Evolutionary conservation across 1,140 invertebrate species (phyloP).

Genomic region (Lethrus apterus): DNA sequence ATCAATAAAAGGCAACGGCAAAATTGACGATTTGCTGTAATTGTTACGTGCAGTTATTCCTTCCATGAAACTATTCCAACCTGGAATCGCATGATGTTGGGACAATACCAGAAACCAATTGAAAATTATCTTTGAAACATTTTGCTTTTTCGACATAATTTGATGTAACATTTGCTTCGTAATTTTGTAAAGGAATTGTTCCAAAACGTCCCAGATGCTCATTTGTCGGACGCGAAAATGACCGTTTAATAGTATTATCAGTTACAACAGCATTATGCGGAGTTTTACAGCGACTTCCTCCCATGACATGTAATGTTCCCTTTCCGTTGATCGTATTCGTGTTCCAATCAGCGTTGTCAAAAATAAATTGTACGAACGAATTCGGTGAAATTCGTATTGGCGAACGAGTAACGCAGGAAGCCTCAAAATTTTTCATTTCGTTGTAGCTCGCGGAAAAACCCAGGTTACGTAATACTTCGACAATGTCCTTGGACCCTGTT

Average conservation of each 20-base stretch:
- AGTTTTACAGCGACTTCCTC: slow-evolving; percentile 23
- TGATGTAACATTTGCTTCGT: not conserved
- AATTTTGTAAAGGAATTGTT: not conserved
- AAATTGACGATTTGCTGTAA: not conserved
- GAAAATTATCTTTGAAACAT: too few species aligned
- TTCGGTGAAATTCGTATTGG: too few species aligned
- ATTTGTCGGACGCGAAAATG: not conserved
- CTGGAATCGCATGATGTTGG: not conserved
- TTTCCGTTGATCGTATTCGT: slow-evolving; percentile 26
- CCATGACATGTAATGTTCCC: slow-evolving; percentile 32
- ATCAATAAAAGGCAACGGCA: slow-evolving; percentile 11
- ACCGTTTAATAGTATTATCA: not conserved
- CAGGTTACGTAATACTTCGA: slow-evolving; percentile 24
- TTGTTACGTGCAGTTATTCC: not conserved
- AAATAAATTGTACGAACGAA: slow-evolving; percentile 34
- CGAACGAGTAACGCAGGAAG: slow-evolving; percentile 28
- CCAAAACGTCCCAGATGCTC: not conserved
- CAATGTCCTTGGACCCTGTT: slow-evolving; percentile 25
- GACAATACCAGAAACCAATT: not conserved
- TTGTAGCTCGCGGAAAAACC: slow-evolving; percentile 32
- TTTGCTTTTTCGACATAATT: not conserved
- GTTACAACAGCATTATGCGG: not conserved
- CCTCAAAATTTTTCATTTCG: slow-evolving; percentile 28
- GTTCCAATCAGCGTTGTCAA: slow-evolving; percentile 35
- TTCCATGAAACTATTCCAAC: slow-evolving; percentile 13